These are phyloP conservation scores for Luscinia megarhynchos DNA, from an alignment of 2,797 vertebrate genomes.

Conservation along the genomic window DNA sequence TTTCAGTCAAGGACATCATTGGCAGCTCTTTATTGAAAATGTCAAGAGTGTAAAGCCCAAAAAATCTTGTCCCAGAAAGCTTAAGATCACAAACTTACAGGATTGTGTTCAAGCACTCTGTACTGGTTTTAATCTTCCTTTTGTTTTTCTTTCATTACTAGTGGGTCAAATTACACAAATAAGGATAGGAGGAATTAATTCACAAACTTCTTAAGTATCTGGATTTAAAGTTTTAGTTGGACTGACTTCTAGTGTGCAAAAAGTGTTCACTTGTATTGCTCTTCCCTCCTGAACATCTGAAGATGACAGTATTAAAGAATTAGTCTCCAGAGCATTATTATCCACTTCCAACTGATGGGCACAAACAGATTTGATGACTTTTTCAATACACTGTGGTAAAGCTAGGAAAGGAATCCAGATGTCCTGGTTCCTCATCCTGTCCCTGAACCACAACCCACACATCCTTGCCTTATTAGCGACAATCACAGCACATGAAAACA, in stretches of 20 bases:
- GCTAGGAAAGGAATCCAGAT: conserved; percentile 54
- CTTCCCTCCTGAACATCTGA: conserved; percentile 11
- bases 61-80: neutral
- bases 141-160: neutral
- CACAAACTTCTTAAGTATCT: neutral
- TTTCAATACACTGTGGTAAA: conserved; percentile 43
- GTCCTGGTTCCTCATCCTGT: conserved; percentile 64
- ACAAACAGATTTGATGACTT: conserved; percentile 34
- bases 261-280: neutral
- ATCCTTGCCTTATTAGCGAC: conserved; percentile 42
- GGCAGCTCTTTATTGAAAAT: neutral
- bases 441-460: conserved; percentile 55
- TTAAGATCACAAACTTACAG: neutral
- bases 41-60: neutral
- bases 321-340: conserved; percentile 21
- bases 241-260: neutral
- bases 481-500: conserved; percentile 50
- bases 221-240: neutral
- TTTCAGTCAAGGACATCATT: neutral
- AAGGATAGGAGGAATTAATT: neutral
- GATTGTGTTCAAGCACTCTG: neutral
- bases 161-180: neutral
- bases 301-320: conserved; percentile 32
- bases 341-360: conserved; percentile 32
- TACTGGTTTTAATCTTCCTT: neutral